phyloP scores from a whole-genome alignment of 2,113 vertebrate genomes.

The Motacilla alba region DNA sequence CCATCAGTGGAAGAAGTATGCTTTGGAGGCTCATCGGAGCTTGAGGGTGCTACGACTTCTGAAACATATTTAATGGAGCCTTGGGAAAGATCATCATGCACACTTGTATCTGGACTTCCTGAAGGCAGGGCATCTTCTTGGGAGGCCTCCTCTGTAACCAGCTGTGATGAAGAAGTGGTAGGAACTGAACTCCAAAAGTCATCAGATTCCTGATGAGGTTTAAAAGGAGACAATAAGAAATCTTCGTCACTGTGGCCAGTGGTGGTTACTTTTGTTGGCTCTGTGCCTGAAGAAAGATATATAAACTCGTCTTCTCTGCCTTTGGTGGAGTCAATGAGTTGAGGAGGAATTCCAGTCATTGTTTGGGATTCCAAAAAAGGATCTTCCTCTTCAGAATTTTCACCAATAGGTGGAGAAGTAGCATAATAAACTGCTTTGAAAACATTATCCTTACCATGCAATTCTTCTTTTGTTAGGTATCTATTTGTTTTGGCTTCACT shows the following conservation, averaged over 20 bases:
- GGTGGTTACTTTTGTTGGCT: slow-evolving; percentile 58
- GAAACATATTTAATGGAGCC: slow-evolving; percentile 45
- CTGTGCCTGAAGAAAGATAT: slow-evolving; percentile 52
- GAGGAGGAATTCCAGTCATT: slow-evolving; percentile 23
- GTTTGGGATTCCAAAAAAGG: slow-evolving; percentile 23
- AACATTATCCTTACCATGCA: slow-evolving; percentile 52
- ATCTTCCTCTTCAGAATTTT: slow-evolving; percentile 42
- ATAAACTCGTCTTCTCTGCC: slow-evolving; percentile 54
- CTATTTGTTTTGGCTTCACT: slow-evolving; percentile 60
- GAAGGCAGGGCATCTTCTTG: slow-evolving; percentile 62
- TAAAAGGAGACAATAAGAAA: slow-evolving; percentile 58
- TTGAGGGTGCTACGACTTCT: slow-evolving; percentile 50
- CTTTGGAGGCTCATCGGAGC: slow-evolving; percentile 34
- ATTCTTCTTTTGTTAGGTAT: slow-evolving; percentile 59
- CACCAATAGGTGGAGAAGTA: slow-evolving; percentile 58
- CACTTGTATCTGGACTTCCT: slow-evolving; percentile 50
- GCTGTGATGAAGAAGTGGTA: slow-evolving; percentile 40
- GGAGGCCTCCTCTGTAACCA: slow-evolving; percentile 46
- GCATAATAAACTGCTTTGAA: slow-evolving; percentile 60
- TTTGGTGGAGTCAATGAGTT: slow-evolving; percentile 32
- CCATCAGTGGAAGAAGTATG: slow-evolving; percentile 15
- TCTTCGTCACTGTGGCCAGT: slow-evolving; percentile 61
- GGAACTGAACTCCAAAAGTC: slow-evolving; percentile 65
- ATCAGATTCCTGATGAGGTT: slow-evolving; percentile 40
- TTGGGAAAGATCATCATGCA: slow-evolving; percentile 38